These are phyloP conservation scores for Entomobrya proxima DNA, from an alignment of 2,888 invertebrate species.

Conservation along the genomic window DNA sequence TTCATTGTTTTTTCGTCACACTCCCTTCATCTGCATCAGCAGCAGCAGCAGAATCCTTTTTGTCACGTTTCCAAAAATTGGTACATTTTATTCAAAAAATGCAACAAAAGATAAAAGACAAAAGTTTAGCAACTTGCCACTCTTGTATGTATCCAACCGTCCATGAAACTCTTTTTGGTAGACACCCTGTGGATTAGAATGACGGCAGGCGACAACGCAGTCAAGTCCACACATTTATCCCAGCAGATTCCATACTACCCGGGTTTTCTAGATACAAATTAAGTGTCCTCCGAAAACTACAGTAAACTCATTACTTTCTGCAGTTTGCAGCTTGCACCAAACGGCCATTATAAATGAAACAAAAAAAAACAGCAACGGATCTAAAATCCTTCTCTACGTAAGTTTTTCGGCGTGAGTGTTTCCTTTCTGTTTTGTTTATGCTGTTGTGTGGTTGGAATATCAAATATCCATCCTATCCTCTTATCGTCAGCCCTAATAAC, in stretches of 20 bases:
- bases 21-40: no score
- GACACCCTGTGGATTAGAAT: slow-evolving; percentile 6
- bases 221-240: neutral
- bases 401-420: slow-evolving; percentile 5
- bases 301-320: neutral
- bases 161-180: slow-evolving; percentile 12
- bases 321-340: neutral
- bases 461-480: neutral
- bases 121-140: neutral
- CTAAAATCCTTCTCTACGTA: neutral
- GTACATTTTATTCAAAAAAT: slow-evolving; percentile 9
- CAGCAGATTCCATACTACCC: neutral
- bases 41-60: no score
- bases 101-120: neutral
- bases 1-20: neutral
- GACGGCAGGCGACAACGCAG: neutral
- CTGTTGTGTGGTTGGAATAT: neutral
- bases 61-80: neutral
- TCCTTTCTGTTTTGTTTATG: neutral
- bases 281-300: neutral
- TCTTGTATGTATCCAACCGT: neutral
- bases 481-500: neutral
- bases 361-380: neutral
- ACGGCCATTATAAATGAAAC: neutral
- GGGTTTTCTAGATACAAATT: slow-evolving; percentile 21